phyloP scores from a whole-genome alignment of 1,140 invertebrate genomes.

The Hestina assimilis region DNA sequence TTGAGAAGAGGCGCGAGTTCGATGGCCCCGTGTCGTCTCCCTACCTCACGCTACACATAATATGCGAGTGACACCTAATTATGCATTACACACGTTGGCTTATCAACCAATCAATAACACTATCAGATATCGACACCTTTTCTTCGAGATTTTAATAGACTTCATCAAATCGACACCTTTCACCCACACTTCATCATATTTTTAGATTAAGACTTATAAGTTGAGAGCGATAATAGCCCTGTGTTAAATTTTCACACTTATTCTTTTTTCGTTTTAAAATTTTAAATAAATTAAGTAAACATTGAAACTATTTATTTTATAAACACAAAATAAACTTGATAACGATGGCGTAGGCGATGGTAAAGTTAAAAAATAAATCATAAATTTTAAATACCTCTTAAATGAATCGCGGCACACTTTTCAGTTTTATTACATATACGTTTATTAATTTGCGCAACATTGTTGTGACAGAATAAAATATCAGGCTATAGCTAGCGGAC shows the following conservation, averaged over 20 bases:
- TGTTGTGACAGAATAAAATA: slow-evolving; percentile 14
- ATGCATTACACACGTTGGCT: slow-evolving; percentile 34
- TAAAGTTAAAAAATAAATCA: slow-evolving; percentile 17
- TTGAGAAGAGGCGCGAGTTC: slow-evolving; percentile 66
- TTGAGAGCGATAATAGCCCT: no score
- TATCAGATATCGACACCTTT: slow-evolving; percentile 22
- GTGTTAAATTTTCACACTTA: no score
- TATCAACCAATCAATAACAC: slow-evolving; percentile 24
- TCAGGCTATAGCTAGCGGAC: not conserved
- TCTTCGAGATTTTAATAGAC: slow-evolving; percentile 16
- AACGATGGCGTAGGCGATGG: slow-evolving; percentile 4
- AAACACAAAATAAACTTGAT: slow-evolving; percentile 12
- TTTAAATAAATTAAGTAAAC: no score
- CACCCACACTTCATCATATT: slow-evolving; percentile 16
- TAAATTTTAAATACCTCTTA: slow-evolving; percentile 13
- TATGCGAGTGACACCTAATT: slow-evolving; percentile 46
- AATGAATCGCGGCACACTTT: slow-evolving; percentile 12
- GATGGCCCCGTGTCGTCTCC: slow-evolving; percentile 45
- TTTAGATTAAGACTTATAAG: not conserved
- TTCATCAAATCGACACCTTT: slow-evolving; percentile 18
- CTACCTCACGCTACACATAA: slow-evolving; percentile 36
- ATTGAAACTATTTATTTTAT: slow-evolving; percentile 1
- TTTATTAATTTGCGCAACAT: slow-evolving; percentile 21
- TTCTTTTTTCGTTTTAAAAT: no score
- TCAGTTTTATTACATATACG: not conserved